Base-by-base conservation (phyloP, 2,797 vertebrate species). In the Acipenser transmontanus region DNA sequence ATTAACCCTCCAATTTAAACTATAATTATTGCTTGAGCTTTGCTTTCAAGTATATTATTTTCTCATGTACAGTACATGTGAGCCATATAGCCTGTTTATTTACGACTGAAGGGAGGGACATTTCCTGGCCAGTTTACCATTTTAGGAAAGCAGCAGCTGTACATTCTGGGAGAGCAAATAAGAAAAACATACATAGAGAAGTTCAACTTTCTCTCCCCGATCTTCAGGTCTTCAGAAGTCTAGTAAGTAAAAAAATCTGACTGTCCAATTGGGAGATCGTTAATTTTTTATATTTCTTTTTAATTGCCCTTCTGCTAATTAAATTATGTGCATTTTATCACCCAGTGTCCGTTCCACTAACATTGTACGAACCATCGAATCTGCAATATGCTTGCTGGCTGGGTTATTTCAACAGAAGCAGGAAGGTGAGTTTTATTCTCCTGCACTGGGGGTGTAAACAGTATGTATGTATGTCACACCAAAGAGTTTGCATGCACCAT, bases 91-190 rank as follows among this genome's bases (percentile, higher is more conserved):
- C 34, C 34, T 34, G 34, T 34, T 54, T 57, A 12, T 7, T 6
- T 49, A 64, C 61, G 49, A 9, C n/a, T 65, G n/a, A 74, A 99
- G 96, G 95, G 96, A 4, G 97, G 95, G 64, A 82, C 82, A 2
- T 76, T 80, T 69, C 89, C 94, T 0, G 97, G 96, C 72, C 97
- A 98, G 88, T 91, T 99, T 81, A 99, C 96, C 67, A 82, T 83
- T 0, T 11, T 98, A 64, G 97, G 97, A 71, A 99, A 98, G 97
- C 86, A 92, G 80, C 96, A 98, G 84, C 87, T 94, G 71, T 99
- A 94, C 50, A 85, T 92, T 67, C 80, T 99, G 68, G 96, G 97
- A n/a, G 71, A 87, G 76, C 87, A 84, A 72, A 82, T 98, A 68
- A 91, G 93, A 78, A 92, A 68, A 78, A 86, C 17, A 66, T 99